Evolutionary conservation across 1,140 invertebrate species (phyloP).

Genomic region (Hylyphantes graminicola): DNA sequence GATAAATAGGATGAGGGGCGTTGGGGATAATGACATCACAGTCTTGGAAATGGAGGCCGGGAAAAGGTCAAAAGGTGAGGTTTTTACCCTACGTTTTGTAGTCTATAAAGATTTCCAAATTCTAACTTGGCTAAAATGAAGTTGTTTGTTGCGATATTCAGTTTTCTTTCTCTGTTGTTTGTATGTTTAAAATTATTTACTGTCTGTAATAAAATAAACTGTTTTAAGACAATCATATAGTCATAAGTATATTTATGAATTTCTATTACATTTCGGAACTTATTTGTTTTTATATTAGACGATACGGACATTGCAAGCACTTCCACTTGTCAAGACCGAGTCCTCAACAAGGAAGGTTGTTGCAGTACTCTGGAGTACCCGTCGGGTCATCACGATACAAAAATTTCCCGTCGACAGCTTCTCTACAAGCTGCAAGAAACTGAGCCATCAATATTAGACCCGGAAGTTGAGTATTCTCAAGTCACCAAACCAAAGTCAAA

Average conservation of each 20-base stretch:
- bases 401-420: conserved; percentile 46
- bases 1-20: conserved; percentile 40
- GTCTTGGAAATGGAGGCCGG: conserved; percentile 18
- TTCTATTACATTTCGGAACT: no score
- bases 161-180: no score
- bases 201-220: no score
- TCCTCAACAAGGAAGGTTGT: not conserved
- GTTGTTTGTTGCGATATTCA: no score
- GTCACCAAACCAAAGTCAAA: not conserved
- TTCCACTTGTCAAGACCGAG: not conserved
- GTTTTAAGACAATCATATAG: no score
- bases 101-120: no score
- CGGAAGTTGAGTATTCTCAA: not conserved
- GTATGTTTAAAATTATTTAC: no score
- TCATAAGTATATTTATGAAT: no score
- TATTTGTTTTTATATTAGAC: conserved; percentile 5
- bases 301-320: not conserved
- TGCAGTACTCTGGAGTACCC: conserved; percentile 5
- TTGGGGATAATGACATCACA: conserved; percentile 1
- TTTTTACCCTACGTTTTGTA: not conserved
- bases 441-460: not conserved
- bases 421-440: conserved; percentile 46
- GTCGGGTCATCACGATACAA: not conserved
- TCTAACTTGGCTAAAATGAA: no score
- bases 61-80: conserved; percentile 31